Evolutionary conservation across 1,140 invertebrate genomes (phyloP), one percentile per base, ranked within the genome.

Genomic region (Zaprionus vittiger): DNA sequence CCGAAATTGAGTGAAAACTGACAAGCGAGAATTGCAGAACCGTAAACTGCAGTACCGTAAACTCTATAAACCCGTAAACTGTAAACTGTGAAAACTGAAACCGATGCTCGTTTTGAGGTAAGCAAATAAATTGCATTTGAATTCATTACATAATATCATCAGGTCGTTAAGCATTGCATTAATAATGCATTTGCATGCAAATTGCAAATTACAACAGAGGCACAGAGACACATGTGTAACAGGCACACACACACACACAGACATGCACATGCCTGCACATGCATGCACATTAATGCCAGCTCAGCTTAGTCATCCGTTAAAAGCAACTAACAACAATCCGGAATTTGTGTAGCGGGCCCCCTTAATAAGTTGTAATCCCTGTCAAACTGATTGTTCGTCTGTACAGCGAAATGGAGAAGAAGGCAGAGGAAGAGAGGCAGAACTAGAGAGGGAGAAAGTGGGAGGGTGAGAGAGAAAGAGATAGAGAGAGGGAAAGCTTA

Each of bases 101-200:
- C 47, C 12, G 34, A 15, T n/a, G 26, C 52, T 38, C 15, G 38
- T 44, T 28, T 52, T 28, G 49, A 59, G 76, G 83, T 86, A 86
- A 86, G 83, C 79, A 78, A 73, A 83, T 78, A 72, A 78, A 81
- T 75, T 78, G 70, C 68, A 66, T 80, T 87, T 73, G 83, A 86
- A 89, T 83, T 78, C 81, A 89, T 83, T 80, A 89, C 68, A 65
- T 71, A 72, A 76, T 75, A 78, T 68, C 70, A 68, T 59, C 66
- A 52, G 77, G 34, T 77, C 68, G 68, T 64, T 73, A 71, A 65
- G 57, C 79, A 77, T 72, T 56, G 70, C 77, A 87, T 86, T 86
- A 86, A 86, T 89, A 83, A 81, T 83, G 79, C 77, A 89, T 80
- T 86, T 89, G 24, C 73, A 71, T 75, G 55, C 67, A 71, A 70